Percentiles rank a stretch among this genome's conserved stretches.
Conservation (phyloP, 2,888 invertebrate species). For the Physocephala rufipes region DNA sequence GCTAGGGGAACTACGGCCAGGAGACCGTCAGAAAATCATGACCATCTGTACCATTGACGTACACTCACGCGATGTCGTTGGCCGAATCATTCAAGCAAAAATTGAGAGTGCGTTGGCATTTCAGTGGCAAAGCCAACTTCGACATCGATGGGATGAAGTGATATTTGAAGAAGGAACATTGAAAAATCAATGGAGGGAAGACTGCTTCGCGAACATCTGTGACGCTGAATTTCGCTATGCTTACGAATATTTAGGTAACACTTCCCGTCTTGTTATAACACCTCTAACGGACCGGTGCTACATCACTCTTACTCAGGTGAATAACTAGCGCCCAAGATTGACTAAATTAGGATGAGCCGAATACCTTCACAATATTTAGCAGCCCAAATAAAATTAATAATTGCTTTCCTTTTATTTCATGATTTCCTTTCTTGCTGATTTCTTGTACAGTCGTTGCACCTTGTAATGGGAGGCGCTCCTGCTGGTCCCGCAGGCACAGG, state of each 20-base stretch:
- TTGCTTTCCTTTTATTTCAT: too few relatives aligned
- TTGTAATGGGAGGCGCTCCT: slow-evolving; percentile 96
- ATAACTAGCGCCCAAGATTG: not conserved
- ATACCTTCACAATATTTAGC: too few relatives aligned
- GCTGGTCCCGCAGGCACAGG: slow-evolving; percentile 97
- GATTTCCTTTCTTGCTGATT: slow-evolving; percentile 17
- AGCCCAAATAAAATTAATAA: too few relatives aligned
- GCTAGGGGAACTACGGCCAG: slow-evolving; percentile 81
- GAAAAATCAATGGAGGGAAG: slow-evolving; percentile 64
- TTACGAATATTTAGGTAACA: slow-evolving; percentile 95
- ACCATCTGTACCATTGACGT: slow-evolving; percentile 97
- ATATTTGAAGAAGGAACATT: slow-evolving; percentile 20
- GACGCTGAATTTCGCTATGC: slow-evolving; percentile 92
- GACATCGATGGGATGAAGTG: slow-evolving; percentile 80
- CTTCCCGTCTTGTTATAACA: slow-evolving; percentile 92
- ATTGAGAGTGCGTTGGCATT: slow-evolving; percentile 84
- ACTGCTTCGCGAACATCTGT: slow-evolving; percentile 94
- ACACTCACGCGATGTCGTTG: slow-evolving; percentile 93
- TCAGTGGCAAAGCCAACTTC: slow-evolving; percentile 92
- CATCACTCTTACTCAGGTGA: slow-evolving; percentile 88
- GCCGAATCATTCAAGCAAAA: slow-evolving; percentile 83
- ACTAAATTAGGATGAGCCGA: too few relatives aligned
- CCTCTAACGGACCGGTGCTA: slow-evolving; percentile 96
- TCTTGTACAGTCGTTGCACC: slow-evolving; percentile 75
- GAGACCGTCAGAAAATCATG: slow-evolving; percentile 95